Conservation (phyloP, 2,888 invertebrate species). For the Eupithecia tripunctaria region DNA sequence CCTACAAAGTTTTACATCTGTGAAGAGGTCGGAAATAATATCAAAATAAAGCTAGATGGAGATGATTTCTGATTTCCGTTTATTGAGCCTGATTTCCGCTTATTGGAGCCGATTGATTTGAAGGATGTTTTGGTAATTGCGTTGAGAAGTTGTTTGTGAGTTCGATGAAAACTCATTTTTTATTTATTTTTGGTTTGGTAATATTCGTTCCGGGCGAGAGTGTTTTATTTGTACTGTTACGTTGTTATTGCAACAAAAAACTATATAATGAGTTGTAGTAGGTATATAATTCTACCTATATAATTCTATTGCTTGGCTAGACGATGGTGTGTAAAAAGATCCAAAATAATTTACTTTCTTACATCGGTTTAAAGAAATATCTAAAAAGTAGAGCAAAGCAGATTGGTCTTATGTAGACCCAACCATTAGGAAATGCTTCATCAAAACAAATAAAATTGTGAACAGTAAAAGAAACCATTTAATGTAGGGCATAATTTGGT, state of each 20-base stretch:
- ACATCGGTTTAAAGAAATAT: not conserved
- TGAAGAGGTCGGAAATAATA: conserved; percentile 44
- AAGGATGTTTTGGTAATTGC: conserved; percentile 42
- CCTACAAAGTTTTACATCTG: not conserved
- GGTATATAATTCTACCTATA: not conserved
- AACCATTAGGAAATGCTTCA: not conserved
- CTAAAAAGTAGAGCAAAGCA: not conserved
- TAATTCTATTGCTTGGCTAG: not conserved
- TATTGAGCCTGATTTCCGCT: conserved; percentile 35
- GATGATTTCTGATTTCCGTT: conserved; percentile 48
- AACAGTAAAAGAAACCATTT: conserved; percentile 9
- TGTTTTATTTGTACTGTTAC: not conserved
- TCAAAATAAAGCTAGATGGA: conserved; percentile 39
- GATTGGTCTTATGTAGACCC: not conserved
- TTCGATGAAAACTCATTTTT: conserved; percentile 23
- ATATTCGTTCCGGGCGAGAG: not conserved
- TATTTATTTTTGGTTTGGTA: not conserved
- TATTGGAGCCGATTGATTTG: conserved; percentile 42
- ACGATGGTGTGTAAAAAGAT: not conserved
- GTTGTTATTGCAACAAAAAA: not conserved
- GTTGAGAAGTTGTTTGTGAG: conserved; percentile 30
- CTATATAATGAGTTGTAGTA: not conserved
- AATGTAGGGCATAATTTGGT: not conserved
- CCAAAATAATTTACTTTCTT: not conserved
- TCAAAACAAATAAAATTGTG: not conserved